phyloP scores from a whole-genome alignment of 2,797 vertebrate species.

The Anableps anableps region DNA sequence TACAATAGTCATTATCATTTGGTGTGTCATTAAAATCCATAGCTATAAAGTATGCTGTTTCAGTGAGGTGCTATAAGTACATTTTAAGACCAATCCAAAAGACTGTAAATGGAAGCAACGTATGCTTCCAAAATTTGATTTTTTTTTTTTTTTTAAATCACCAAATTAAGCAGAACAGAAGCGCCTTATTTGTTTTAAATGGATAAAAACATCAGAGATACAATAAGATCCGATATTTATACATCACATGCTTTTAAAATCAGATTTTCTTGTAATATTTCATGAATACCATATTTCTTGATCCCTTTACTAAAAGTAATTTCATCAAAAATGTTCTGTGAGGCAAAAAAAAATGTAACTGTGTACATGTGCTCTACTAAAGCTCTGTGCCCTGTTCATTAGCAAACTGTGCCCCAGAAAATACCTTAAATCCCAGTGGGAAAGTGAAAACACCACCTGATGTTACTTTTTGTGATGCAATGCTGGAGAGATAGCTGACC shows the following conservation, averaged over 20 bases:
- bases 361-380: background rate
- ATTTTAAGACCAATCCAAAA: background rate
- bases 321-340: background rate
- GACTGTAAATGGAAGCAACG: too few species aligned
- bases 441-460: constrained; percentile 2
- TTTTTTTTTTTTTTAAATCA: too few species aligned
- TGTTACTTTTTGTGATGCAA: constrained; percentile 4
- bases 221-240: background rate
- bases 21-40: background rate
- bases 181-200: background rate
- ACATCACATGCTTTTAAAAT: background rate
- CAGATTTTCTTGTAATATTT: background rate
- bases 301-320: background rate
- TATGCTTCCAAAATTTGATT: background rate
- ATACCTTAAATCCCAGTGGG: constrained; percentile 32
- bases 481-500: constrained; percentile 2
- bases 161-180: background rate
- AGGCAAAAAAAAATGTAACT: background rate
- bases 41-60: background rate
- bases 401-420: constrained; percentile 17
- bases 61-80: background rate
- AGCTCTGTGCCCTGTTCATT: constrained; percentile 7
- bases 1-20: background rate
- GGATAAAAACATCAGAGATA: background rate
- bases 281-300: background rate